Evolutionary conservation across 2,113 vertebrate species (phyloP).

Genomic region (Petroica traversi): DNA sequence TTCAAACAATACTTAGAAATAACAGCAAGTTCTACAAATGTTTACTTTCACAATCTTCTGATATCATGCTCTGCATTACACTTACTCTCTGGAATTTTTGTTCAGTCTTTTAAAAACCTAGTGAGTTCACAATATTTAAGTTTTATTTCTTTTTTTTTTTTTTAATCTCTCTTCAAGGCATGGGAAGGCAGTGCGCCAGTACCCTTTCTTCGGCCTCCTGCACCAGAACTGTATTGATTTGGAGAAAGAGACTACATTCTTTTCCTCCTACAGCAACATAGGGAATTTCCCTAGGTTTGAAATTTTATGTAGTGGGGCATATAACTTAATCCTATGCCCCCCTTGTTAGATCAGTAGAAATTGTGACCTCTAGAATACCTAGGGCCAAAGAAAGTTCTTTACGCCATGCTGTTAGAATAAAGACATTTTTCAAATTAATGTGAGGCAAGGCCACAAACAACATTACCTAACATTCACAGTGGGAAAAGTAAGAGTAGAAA

Average conservation of each 20-base stretch:
- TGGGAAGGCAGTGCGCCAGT: background rate
- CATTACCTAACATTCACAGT: background rate
- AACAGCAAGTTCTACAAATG: background rate
- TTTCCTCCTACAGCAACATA: background rate
- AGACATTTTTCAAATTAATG: background rate
- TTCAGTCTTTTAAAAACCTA: background rate
- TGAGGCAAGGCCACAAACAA: background rate
- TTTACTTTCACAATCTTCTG: background rate
- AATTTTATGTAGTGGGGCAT: background rate
- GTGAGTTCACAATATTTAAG: background rate
- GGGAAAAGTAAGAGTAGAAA: background rate
- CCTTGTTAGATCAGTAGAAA: background rate
- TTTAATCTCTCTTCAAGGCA: background rate
- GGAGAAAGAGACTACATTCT: background rate
- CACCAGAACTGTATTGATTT: background rate
- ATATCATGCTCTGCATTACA: background rate
- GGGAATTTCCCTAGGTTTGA: background rate
- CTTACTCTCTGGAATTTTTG: background rate
- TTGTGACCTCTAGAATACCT: background rate
- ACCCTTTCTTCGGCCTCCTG: background rate
- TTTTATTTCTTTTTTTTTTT: background rate
- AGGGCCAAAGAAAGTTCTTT: background rate
- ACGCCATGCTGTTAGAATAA: rapidly evolving
- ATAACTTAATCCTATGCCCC: background rate
- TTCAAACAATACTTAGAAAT: background rate